Base-by-base conservation (phyloP, 2,113 vertebrate genomes). In the Amblyopsis rosae region DNA sequence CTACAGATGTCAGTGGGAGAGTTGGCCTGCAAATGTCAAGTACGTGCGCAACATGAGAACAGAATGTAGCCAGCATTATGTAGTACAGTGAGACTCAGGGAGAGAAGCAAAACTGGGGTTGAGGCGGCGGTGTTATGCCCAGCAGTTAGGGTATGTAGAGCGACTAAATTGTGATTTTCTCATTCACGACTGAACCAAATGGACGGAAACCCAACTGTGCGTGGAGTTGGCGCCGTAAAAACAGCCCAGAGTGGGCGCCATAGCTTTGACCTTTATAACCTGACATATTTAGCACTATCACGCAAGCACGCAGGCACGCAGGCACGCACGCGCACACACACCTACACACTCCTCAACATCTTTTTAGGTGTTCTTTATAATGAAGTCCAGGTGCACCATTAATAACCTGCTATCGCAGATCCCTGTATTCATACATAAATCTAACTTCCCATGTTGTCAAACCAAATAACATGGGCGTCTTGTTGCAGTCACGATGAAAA, bases 1-100 rank as follows among this genome's bases (percentile, higher is more conserved):
- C 86, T 83, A 80, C 88, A 83, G 79, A 81, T 86, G 82, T 84
- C 88, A 83, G 90, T 76, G 82, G 81, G 89, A 85, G 84, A 86
- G 86, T 82, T 77, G 17, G 59, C 64, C 67, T 87, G 80, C 84
- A 93, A 93, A 93, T 92, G 91, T 88, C 91, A 93, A 64, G 78
- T 85, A 92, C 87, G 88, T 93, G 89, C 88, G 85, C 62, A 86
- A 89, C 87, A 90, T 88, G 73, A 79, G 78, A 90, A 80, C 75
- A 60, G 70, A 74, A 61, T 75, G 75, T 63, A 85, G 76, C 64
- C 67, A 57, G 47, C 61, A 69, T 26, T 59, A 81, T 72, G 77
- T 69, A 69, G 64, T 67, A 69, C 60, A 73, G 72, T 59, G 62
- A 32, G 45, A 59, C 32, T 48, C 3, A 9, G 41, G 47, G 13